Evolutionary conservation across 2,888 invertebrate species (phyloP), one percentile per base, ranked within the genome.

Genomic region (Ecdyonurus torrentis): DNA sequence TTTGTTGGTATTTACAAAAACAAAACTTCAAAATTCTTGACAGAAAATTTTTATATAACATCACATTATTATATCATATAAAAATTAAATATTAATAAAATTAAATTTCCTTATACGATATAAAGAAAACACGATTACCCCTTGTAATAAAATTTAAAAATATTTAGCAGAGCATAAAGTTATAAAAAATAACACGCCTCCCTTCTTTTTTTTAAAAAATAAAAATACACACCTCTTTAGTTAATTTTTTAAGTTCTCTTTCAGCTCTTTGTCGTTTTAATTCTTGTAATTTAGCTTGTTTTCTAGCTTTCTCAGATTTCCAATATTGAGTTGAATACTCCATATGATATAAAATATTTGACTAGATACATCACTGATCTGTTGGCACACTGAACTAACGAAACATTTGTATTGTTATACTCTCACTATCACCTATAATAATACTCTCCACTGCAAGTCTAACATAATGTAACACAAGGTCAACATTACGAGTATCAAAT

Each of bases 261-360:
- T 69, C 68, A 19, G 68, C 70, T 50, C 68, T 63, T 23, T 68
- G 65, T 58, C 68, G 67, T 60, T 66, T 66, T 55, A 68, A 63
- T 5, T 66, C 66, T 55, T 69, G 69, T 1, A 70, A 63, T 59
- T 69, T 69, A 2, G 68, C 68, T 60, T 69, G 67, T 61, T 70
- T 70, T 55, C 68, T 66, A 25, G 68, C 69, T 60, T 70, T 70
- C 58, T 70, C 69, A 58, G 66, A 65, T 62, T 69, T 70, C 70
- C 70, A 71, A 61, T 68, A 65, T 58, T 7, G 7, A 22, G 7
- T 55, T 7, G 55, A 55, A n/a, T 10, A 55, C 20, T 37, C 37
- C 37, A 37, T 37, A 37, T 37, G 37, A 15, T 37, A 37, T 37
- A 15, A 37, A 5, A 37, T 37, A 15, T 37, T 5, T 10, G 7